Base-by-base conservation (phyloP, 2,888 invertebrate species). In the Operophtera brumata region DNA sequence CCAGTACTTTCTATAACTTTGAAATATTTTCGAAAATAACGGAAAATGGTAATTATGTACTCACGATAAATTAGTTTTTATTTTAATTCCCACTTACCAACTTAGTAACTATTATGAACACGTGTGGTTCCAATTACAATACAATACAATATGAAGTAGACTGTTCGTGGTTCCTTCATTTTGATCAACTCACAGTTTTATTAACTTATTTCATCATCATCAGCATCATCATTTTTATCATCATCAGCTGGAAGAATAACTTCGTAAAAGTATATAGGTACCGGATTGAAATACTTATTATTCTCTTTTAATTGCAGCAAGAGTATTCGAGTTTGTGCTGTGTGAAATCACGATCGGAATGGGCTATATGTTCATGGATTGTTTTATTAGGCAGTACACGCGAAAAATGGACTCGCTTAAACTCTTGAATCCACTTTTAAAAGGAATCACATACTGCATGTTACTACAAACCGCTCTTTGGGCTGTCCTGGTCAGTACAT, bases 351-450 rank as follows among this genome's bases (percentile, higher is more conserved):
- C 66, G 6, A 43, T 84, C 32, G 86, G 86, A 5, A 72, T 84
- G 65, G 60, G 78, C 1, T 86, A 84, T 55, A 75, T 86, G 79
- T 82, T 73, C 45, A 83, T 83, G 84, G 86, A 86, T 61, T 70
- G 77, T 58, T 86, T 86, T 60, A 82, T 84, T 55, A 86, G 78
- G 57, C 78, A 77, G 52, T 86, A 86, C 40, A 83, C 86, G 6
- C 75, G 71, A 44, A 78, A 70, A 62, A 52, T 78, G 34, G 79
- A 82, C 52, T 76, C 75, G 9, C 66, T 73, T 58, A 65, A 64
- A 55, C 58, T 61, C 14, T 59, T 86, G 47, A 84, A 79, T 64
- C 86, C 86, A 34, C 65, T 86, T 25, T 65, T 86, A 25, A 78
- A 73, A 62, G 84, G 82, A 28, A 65, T 86, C 28, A 75, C 77